Evolutionary conservation across 2,797 vertebrate genomes (phyloP), one percentile per base, ranked within the genome.

Genomic region (Phoeniculus purpureus): DNA sequence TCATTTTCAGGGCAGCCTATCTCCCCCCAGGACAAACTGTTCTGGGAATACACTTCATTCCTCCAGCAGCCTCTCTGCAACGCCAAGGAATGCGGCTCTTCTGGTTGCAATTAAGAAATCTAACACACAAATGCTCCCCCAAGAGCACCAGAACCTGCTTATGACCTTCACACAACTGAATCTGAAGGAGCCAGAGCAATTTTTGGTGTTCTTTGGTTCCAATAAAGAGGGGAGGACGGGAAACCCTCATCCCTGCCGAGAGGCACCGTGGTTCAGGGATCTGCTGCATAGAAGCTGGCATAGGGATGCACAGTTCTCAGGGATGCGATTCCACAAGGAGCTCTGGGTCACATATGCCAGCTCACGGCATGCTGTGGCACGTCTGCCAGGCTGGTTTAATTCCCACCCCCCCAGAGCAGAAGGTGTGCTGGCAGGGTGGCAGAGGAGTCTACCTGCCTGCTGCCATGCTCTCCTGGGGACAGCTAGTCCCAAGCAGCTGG

Each of bases 71-170:
- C 82, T 91, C 85, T 88, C 77, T 86, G 85, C 81, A 80, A 71
- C 15, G 75, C 91, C 91, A 94, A 95, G 78, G 89, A 95, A 96
- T 93, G 92, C 37, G 88, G 85, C 54, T 96, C 77, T 92, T 94
- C 92, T 96, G 94, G 94, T 94, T 95, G 90, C 89, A 92, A 93
- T 95, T 96, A 95, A 88, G 89, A 90, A 95, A 95, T 94, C 83
- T 89, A 93, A 95, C 90, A 90, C 2, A 87, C 52, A 87, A 93
- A 83, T 26, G 55, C 84, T 96, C 88, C 90, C 37, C 90, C 58
- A 73, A 95, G 92, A 75, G 90, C 86, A 90, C 70, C 50, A 94
- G 82, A 94, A 95, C 95, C 90, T 94, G 90, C 81, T 31, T 25
- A 58, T 94, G 94, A 95, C 95, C 94, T 93, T 94, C 91, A 86